Base-by-base conservation (phyloP, 2,888 invertebrate species). In the Ophion ventricosus region DNA sequence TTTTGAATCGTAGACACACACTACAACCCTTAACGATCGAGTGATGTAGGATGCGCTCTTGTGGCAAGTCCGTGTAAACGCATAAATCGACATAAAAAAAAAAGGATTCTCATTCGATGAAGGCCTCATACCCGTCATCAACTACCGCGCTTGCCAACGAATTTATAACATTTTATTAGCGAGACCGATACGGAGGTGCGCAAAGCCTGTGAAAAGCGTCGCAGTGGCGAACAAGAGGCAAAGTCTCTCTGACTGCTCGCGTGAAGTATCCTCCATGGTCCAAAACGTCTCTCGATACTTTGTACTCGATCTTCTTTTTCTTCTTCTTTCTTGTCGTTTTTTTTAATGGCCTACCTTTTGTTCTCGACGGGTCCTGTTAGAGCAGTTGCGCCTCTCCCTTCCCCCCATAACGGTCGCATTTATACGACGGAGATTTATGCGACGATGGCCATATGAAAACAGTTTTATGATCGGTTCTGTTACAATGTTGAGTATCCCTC, bases 151-250 rank as follows among this genome's bases (percentile, higher is more conserved):
- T 87, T 89, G 88, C 56, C 91, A 87, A 90, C 91, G 92, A 93
- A 92, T 92, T 92, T 92, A 92, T 93, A 92, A 91, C 89, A 91
- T 93, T 93, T 93, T 92, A 93, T 92, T 92, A 90, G 90, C 88
- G 83, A 84, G 83, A 85, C 88, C 87, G 87, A 88, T 88, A 88
- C 88, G 85, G 86, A 83, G 84, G 85, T 87, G 78, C 81, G 57
- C 76, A 80, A 78, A 54, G 76, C 49, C 74, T 67, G 56, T 61
- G 56, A 77, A 77, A 66, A 76, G 70, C 23, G 49, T 2, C 25
- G 49, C 4, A 29, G n/a, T 11, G 56, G 29, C 70, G 56, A 29
- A 14, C 7, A 10, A 77, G 35, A 56, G 40, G 20, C 20, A 5
- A 57, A 64, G 57, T 61, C 59, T 79, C 69, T 69, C n/a, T 43